These are phyloP conservation scores for Icerya purchasi DNA, from an alignment of 2,888 invertebrate genomes.

Conservation along the genomic window DNA sequence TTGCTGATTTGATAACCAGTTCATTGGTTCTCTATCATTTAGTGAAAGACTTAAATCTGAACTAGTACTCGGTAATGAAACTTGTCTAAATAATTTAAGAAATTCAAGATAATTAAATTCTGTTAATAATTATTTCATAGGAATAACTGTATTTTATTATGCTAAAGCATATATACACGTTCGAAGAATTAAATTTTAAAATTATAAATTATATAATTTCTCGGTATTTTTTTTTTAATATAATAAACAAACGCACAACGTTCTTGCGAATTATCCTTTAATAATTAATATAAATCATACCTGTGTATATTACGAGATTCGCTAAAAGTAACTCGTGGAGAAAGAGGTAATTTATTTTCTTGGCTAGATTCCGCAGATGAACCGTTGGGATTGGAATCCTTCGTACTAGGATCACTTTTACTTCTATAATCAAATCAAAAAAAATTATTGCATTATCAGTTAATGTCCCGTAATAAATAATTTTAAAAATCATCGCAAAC, in stretches of 20 bases:
- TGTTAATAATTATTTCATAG: neutral
- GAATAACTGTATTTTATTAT: neutral
- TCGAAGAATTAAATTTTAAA: no score
- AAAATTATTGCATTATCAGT: no score
- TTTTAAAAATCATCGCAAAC: no score
- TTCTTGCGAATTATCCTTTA: no score
- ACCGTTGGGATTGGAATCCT: neutral
- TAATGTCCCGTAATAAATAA: no score
- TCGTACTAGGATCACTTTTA: neutral
- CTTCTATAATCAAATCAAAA: no score
- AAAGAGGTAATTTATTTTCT: slow-evolving; percentile 4
- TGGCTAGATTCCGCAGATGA: neutral
- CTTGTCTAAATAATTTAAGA: slow-evolving; percentile 33
- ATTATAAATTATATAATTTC: no score
- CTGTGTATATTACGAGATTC: slow-evolving; percentile 26
- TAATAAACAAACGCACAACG: no score
- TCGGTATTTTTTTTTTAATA: no score
- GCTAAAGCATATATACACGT: no score
- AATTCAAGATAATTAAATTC: slow-evolving; percentile 6
- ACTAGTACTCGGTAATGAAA: slow-evolving; percentile 50
- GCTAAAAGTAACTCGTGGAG: slow-evolving; percentile 36
- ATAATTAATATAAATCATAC: neutral
- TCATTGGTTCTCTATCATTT: slow-evolving; percentile 8
- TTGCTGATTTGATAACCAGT: slow-evolving; percentile 5
- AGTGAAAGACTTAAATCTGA: slow-evolving; percentile 36